These are phyloP conservation scores for Apocrypta bakeri DNA, from an alignment of 1,140 invertebrate species.

Conservation along the genomic window DNA sequence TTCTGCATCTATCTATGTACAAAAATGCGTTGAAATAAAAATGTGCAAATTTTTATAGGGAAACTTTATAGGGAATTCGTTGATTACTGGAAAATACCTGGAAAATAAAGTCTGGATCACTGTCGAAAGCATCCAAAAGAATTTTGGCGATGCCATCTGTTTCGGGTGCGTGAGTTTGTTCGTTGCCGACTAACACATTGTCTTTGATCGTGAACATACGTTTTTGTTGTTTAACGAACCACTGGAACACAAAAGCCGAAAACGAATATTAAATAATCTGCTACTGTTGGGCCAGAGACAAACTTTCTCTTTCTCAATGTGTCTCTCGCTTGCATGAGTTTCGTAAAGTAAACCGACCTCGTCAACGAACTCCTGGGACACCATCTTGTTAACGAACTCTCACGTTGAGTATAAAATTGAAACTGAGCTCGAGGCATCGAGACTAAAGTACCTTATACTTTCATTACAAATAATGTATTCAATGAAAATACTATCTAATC, in stretches of 20 bases:
- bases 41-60: no score
- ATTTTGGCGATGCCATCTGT: background rate
- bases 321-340: background rate
- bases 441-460: background rate
- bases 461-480: no score
- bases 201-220: constrained; percentile 4
- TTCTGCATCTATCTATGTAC: background rate
- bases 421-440: background rate
- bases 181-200: constrained; percentile 9
- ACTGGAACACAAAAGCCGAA: background rate
- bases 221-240: background rate
- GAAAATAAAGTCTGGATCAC: background rate
- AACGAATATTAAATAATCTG: background rate
- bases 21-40: no score
- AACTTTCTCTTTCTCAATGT: background rate
- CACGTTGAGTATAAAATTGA: background rate
- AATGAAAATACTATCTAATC: no score
- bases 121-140: background rate
- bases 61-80: no score
- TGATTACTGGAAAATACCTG: constrained; percentile 5
- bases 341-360: constrained; percentile 12
- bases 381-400: constrained; percentile 19
- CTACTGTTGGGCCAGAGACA: background rate
- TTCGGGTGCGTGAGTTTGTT: background rate
- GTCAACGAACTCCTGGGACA: background rate